Conservation (phyloP, 2,888 invertebrate genomes). For the Teleiodes luculella region DNA sequence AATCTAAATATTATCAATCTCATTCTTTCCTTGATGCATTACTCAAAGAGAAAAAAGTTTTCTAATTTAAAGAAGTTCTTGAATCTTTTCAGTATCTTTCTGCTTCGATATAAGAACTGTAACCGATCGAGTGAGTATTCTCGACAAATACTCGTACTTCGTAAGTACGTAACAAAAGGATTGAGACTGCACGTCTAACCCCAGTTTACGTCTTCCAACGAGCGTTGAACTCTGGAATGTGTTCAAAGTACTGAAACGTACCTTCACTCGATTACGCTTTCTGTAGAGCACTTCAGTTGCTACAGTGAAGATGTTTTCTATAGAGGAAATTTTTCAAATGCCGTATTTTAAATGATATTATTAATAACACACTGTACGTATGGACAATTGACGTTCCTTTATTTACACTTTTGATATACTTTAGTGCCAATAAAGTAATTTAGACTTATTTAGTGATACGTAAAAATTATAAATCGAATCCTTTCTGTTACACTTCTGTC, state of each 20-base stretch:
- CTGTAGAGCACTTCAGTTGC: slow-evolving; percentile 1
- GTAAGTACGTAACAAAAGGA: slow-evolving; percentile 1
- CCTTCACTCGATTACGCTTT: slow-evolving; percentile 1
- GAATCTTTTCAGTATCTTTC: neutral
- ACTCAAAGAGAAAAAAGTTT: neutral
- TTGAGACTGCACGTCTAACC: neutral
- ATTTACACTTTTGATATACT: too few species aligned
- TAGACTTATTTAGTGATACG: too few species aligned
- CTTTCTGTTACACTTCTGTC: too few species aligned
- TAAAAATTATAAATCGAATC: too few species aligned
- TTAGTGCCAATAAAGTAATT: too few species aligned
- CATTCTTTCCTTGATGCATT: too few species aligned
- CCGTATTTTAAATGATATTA: too few species aligned
- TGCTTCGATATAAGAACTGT: neutral
- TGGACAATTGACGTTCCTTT: too few species aligned
- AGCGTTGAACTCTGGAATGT: slow-evolving; percentile 10
- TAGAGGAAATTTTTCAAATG: too few species aligned
- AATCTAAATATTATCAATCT: too few species aligned
- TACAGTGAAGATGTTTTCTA: neutral
- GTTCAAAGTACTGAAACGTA: slow-evolving; percentile 9
- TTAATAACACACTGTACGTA: too few species aligned
- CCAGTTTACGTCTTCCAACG: slow-evolving; percentile 4
- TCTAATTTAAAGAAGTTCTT: too few species aligned
- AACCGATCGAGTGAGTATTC: neutral
- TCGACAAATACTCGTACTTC: neutral